phyloP scores from a whole-genome alignment of 1,140 invertebrate species.

The Galendromus occidentalis region DNA sequence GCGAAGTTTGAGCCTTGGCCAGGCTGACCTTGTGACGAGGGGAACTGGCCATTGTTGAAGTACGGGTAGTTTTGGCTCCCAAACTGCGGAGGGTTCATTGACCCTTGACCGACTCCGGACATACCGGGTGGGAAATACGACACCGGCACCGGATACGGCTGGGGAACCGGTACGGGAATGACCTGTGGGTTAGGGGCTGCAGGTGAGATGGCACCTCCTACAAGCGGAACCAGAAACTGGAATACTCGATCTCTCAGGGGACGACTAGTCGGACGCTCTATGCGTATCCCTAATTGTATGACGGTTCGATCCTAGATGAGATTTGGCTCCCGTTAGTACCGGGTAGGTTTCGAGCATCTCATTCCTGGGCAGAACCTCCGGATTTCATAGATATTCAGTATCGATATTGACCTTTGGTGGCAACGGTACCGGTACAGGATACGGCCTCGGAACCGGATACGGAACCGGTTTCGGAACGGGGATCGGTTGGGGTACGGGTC shows the following conservation, averaged over 20 bases:
- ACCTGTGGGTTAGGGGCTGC: not conserved
- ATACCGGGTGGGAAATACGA: no score
- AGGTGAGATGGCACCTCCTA: not conserved
- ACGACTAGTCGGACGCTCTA: not conserved
- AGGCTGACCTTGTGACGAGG: no score
- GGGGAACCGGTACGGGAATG: not conserved
- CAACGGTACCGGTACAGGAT: not conserved
- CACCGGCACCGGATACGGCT: no score
- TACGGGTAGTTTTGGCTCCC: no score
- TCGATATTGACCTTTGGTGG: not conserved
- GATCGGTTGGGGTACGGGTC: not conserved
- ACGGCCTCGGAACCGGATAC: not conserved
- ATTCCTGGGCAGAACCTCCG: no score
- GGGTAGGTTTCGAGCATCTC: no score
- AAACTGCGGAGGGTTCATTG: no score
- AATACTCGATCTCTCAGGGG: not conserved
- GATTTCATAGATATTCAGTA: no score
- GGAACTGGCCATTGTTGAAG: no score
- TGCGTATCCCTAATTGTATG: conserved; percentile 1
- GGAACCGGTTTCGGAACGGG: not conserved
- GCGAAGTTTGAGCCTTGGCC: no score
- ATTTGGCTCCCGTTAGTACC: no score
- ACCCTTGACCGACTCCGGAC: no score
- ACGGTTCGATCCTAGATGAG: not conserved
- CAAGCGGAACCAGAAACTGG: not conserved